phyloP scores from a whole-genome alignment of 2,888 invertebrate genomes.

The Fragum sueziense region DNA sequence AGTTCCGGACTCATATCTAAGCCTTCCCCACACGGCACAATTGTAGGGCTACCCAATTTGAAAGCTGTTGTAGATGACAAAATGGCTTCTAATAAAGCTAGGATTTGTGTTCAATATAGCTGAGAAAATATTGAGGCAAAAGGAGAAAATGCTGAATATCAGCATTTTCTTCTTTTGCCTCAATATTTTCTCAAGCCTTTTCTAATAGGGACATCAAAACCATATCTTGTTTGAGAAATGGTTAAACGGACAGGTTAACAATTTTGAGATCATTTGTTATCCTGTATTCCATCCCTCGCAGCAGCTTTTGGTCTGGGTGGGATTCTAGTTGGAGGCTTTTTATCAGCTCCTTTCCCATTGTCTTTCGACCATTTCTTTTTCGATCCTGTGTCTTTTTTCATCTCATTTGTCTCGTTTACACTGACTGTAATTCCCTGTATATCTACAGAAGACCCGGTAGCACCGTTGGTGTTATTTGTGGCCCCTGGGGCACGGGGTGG shows the following conservation, averaged over 20 bases:
- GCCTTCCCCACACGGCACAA: no score
- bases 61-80: no score
- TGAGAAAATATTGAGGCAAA: no score
- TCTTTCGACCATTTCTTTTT: neutral
- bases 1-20: no score
- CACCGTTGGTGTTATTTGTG: neutral
- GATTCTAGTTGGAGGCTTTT: slow-evolving; percentile 39
- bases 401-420: neutral
- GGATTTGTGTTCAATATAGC: no score
- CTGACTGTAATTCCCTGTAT: neutral
- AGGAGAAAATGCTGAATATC: no score
- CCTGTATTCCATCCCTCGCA: slow-evolving; percentile 34
- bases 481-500: slow-evolving; percentile 52
- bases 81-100: no score
- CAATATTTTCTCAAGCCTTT: neutral
- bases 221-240: neutral
- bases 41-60: no score
- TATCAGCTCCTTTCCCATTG: slow-evolving; percentile 6
- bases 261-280: neutral
- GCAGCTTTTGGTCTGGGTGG: slow-evolving; percentile 42
- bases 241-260: neutral
- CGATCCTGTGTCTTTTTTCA: neutral
- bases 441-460: slow-evolving; percentile 6
- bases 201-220: neutral
- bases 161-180: no score